A percentile compares a stretch with the other conserved stretches of the same genome.
phyloP scores from a whole-genome alignment of 2,797 vertebrate species.

The Aeoliscus strigatus region DNA sequence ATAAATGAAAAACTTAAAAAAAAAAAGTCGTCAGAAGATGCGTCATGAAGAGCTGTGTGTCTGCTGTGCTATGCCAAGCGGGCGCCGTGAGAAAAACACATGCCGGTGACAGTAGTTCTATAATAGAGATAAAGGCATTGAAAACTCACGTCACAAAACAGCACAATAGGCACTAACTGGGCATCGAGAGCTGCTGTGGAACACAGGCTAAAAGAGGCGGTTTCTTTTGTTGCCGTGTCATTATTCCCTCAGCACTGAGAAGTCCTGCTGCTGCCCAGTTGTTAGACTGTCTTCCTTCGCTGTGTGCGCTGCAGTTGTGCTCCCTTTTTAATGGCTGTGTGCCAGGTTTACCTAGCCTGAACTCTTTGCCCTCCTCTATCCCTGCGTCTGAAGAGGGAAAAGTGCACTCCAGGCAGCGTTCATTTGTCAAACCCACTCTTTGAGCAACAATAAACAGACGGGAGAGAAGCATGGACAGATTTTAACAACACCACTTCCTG shows the following conservation, averaged over 20 bases:
- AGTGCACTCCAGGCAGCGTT: slow-evolving; percentile 40
- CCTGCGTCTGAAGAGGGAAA: slow-evolving; percentile 34
- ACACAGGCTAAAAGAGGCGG: too few relatives aligned
- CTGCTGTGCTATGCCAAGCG: too few relatives aligned
- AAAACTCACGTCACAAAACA: too few relatives aligned
- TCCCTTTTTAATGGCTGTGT: slow-evolving; percentile 45
- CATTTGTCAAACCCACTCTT: slow-evolving; percentile 53
- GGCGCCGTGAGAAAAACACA: too few relatives aligned
- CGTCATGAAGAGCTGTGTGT: too few relatives aligned
- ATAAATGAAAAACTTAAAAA: too few relatives aligned
- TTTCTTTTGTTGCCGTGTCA: slow-evolving; percentile 16
- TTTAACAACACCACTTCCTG: slow-evolving; percentile 28
- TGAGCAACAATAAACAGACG: slow-evolving; percentile 54
- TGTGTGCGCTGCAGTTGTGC: slow-evolving; percentile 34
- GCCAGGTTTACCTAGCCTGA: slow-evolving; percentile 72
- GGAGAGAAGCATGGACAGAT: slow-evolving; percentile 23
- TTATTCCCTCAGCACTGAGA: slow-evolving; percentile 12
- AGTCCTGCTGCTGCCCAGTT: slow-evolving; percentile 26
- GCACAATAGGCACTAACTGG: too few relatives aligned
- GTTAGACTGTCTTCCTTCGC: slow-evolving; percentile 36
- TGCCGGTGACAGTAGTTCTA: too few relatives aligned
- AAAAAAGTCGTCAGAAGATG: too few relatives aligned
- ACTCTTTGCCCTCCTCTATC: slow-evolving; percentile 56
- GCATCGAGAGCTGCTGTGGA: too few relatives aligned
- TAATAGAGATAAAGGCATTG: too few relatives aligned